Evolutionary conservation across 2,888 invertebrate species (phyloP), one percentile per base, ranked within the genome.

Genomic region (Conomelus anceps): DNA sequence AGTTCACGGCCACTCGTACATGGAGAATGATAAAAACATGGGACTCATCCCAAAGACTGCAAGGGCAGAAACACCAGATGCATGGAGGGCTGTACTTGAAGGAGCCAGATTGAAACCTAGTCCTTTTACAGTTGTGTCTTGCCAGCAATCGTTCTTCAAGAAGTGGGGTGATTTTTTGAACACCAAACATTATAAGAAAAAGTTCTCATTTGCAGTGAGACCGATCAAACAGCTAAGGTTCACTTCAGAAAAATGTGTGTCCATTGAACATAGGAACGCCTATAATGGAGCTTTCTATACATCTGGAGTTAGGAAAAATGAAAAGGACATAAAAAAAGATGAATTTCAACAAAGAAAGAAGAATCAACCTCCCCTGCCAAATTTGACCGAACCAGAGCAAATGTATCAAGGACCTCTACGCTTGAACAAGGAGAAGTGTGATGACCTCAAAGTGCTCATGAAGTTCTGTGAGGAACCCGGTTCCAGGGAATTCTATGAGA

Each of bases 61-160:
- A 20, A 20, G 11, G 7, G 63, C 29, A 17, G 89, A 88, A 84
- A 88, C 87, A 11, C 89, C 89, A 41, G 85, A 88, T n/a, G 87
- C 34, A 13, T 89, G 89, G 88, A 22, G 87, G 23, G 29, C 3
- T 3, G 85, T 63, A 84, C n/a, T 89, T 22, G 22, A 23, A 3
- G 29, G 23, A 17, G 84, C 89, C 22, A 23, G 89, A 87, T 17
- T 84, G 17, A 88, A 89, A 24, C 89, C 87, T 13, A 88, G 84
- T 29, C 89, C 89, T 17, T 89, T 89, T 26, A 24, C n/a, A n/a
- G 89, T 89, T 41, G 87, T 89, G 22, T 17, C 23, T 22, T 89
- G 89, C 22, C 23, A 86, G 20, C 22, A 86, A n/a, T 22, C 22
- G 6, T 63, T 89, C 13, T 89, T 89, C 23, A n/a, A 87, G 7